Conservation (phyloP, 2,113 vertebrate species). For the Lycaon pictus region DNA sequence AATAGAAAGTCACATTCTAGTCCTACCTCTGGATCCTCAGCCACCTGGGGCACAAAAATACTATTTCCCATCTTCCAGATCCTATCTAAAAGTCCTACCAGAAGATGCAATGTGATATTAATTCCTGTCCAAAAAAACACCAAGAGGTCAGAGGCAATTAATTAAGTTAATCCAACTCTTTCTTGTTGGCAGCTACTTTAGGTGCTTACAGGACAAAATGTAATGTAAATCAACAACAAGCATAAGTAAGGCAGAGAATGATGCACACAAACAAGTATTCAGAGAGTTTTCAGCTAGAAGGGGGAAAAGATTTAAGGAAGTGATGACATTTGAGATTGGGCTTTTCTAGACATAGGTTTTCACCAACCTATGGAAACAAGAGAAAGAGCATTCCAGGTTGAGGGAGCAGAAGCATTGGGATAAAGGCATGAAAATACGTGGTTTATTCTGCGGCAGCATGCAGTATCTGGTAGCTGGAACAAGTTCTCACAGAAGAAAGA, state of each 20-base stretch:
- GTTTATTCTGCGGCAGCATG: not conserved
- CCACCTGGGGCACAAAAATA: not conserved
- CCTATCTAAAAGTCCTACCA: not conserved
- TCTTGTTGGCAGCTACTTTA: slow-evolving; percentile 2
- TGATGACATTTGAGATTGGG: not conserved
- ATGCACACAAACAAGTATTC: not conserved
- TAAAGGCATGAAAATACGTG: not conserved
- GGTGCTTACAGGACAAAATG: not conserved
- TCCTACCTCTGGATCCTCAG: not conserved
- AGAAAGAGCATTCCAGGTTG: not conserved
- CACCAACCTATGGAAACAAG: not conserved
- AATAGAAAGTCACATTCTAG: not conserved
- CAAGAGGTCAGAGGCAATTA: not conserved
- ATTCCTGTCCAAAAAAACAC: not conserved
- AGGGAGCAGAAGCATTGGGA: not conserved
- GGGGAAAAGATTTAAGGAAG: not conserved
- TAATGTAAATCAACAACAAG: not conserved
- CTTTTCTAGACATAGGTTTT: slow-evolving; percentile 25
- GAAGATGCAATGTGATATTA: not conserved
- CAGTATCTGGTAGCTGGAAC: not conserved
- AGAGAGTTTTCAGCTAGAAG: not conserved
- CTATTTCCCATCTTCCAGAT: not conserved
- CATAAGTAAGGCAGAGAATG: not conserved
- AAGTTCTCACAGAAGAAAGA: not conserved
- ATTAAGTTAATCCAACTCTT: not conserved